Conservation (phyloP, 2,888 invertebrate species). For the Drosophila pegasa region DNA sequence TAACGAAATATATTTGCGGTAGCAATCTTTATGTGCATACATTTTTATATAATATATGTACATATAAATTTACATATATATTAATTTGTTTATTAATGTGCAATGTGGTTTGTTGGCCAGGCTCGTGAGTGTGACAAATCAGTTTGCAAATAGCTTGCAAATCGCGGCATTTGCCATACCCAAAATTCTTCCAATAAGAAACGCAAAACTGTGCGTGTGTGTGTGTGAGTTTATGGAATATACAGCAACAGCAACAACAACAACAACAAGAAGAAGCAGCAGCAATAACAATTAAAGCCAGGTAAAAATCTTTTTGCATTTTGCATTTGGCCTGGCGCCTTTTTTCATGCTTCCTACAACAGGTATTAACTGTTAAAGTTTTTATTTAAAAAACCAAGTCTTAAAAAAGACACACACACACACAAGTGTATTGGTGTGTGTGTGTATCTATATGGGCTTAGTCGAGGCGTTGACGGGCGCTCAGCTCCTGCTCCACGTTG, state of each 20-base stretch:
- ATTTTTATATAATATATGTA: conserved; percentile 7
- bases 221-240: conserved; percentile 55
- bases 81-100: conserved; percentile 40
- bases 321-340: conserved; percentile 12
- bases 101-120: conserved; percentile 52
- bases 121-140: conserved; percentile 58
- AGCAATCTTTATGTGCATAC: conserved; percentile 17
- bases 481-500: conserved; percentile 68
- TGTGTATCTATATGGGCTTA: conserved; percentile 55
- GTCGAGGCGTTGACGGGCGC: conserved; percentile 68
- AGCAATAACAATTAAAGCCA: conserved; percentile 15
- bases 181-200: conserved; percentile 48
- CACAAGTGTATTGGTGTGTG: conserved; percentile 18
- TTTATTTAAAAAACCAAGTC: conserved; percentile 59
- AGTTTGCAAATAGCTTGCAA: conserved; percentile 57
- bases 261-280: conserved; percentile 5
- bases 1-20: conserved; percentile 35
- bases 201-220: conserved; percentile 30
- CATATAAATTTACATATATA: conserved; percentile 6
- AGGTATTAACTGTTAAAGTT: conserved; percentile 79
- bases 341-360: conserved; percentile 55
- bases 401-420: conserved; percentile 60
- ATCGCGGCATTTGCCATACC: conserved; percentile 44
- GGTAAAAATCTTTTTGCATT: conserved; percentile 33
- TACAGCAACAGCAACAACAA: conserved; percentile 32